These are phyloP conservation scores for Pseudomyrmex flavicornis DNA, from an alignment of 1,140 invertebrate species.

Conservation along the genomic window DNA sequence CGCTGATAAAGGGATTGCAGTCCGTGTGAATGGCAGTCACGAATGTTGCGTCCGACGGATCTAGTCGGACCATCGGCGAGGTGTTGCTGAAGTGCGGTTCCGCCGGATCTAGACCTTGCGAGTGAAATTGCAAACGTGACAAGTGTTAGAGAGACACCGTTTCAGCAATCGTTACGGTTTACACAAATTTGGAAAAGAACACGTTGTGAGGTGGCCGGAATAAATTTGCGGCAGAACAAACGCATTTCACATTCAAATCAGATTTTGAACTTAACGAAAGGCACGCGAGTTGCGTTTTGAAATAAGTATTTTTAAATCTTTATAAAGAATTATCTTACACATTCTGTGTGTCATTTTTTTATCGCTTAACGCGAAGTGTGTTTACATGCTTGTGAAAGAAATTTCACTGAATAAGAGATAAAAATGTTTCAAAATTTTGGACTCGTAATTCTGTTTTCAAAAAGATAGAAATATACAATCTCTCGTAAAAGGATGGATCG, in stretches of 20 bases:
- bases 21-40: slow-evolving; percentile 96
- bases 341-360: too few species aligned
- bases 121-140: slow-evolving; percentile 58
- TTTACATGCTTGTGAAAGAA: background rate
- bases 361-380: too few species aligned
- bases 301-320: too few species aligned
- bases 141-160: background rate
- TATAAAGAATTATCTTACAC: too few species aligned
- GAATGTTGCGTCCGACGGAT: slow-evolving; percentile 93
- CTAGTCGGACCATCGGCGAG: slow-evolving; percentile 92
- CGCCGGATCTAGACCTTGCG: slow-evolving; percentile 94
- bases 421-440: background rate
- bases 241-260: background rate
- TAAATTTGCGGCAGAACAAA: background rate
- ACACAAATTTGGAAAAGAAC: background rate
- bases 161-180: background rate
- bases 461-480: too few species aligned
- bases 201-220: background rate
- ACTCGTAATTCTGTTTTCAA: background rate
- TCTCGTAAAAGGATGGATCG: too few species aligned
- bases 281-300: background rate
- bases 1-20: slow-evolving; percentile 91
- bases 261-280: background rate
- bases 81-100: slow-evolving; percentile 96
- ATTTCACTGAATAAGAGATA: background rate